phyloP scores from a whole-genome alignment of 2,888 invertebrate genomes.

The Scaptomyza cyrtandrae region DNA sequence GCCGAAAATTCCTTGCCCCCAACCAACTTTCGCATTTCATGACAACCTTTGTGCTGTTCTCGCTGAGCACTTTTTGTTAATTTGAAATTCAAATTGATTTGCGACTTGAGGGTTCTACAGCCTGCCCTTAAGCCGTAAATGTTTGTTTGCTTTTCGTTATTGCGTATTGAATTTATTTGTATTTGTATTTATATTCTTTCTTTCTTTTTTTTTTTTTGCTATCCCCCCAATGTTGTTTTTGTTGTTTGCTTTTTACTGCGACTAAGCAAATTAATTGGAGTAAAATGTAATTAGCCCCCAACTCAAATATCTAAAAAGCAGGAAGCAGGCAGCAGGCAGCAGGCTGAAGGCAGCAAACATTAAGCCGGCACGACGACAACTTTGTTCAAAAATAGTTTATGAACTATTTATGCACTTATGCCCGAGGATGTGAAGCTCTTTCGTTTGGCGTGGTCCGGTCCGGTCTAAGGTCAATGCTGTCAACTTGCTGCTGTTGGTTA shows the following conservation, averaged over 20 bases:
- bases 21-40: not conserved
- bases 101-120: conserved; percentile 31
- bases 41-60: not conserved
- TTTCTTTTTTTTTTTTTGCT: too few species aligned
- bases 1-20: conserved; percentile 24
- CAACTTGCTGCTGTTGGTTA: conserved; percentile 39
- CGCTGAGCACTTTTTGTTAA: conserved; percentile 49
- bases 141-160: conserved; percentile 61
- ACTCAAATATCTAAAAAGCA: conserved; percentile 9
- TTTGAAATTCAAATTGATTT: conserved; percentile 78
- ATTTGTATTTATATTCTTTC: conserved; percentile 8
- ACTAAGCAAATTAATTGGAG: conserved; percentile 66
- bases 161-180: conserved; percentile 36
- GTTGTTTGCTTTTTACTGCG: conserved; percentile 35
- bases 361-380: conserved; percentile 5
- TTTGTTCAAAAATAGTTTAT: conserved; percentile 65
- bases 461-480: conserved; percentile 69
- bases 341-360: conserved; percentile 2
- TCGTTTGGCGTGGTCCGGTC: not conserved
- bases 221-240: conserved; percentile 6
- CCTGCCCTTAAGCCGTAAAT: conserved; percentile 33
- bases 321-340: conserved; percentile 3
- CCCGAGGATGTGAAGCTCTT: conserved; percentile 33
- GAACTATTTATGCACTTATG: conserved; percentile 73
- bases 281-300: conserved; percentile 70